Evolutionary conservation across 2,888 invertebrate species (phyloP), one percentile per base, ranked within the genome.

Genomic region (Notodromas monacha): DNA sequence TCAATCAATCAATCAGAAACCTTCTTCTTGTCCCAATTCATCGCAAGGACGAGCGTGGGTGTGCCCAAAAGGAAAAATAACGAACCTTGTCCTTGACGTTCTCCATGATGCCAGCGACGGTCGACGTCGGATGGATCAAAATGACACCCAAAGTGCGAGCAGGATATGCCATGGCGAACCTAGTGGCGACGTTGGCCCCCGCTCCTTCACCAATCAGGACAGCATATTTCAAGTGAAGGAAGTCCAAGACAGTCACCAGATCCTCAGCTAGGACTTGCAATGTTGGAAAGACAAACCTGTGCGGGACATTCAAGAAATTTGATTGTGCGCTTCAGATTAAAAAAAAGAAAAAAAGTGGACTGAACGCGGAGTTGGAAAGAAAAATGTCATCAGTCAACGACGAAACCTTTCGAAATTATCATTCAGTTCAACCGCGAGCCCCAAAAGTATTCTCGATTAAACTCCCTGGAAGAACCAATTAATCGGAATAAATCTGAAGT

Each of bases 131-230:
- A 55, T 79, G 76, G 41, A 79, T 68, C 36, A 79, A 57, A 41
- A 73, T 62, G 26, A 76, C 58, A 15, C 76, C 77, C 36, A 74
- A 55, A 29, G 65, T 62, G 27, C 74, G 56, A 12, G 66, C 58
- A 1, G 73, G 68, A 49, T 74, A 67, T 12, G 67, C 67, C 43
- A 76, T 57, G 36, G 73, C 76, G 45, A 74, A 76, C 36, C 77
- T 60, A 3, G 73, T 70, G 32, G 74, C 52, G 30, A 74, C 65
- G 50, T 77, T 76, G 35, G 76, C 76, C 1, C 76, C 76, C 2
- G 74, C 76, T 2, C 77, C 77, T 45, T 76, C 77, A 2, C 76
- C 77, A 30, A 77, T 51, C 1, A 73, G 70, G 31, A 77, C 67
- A 8, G 72, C 72, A 45, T 73, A 67, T 40, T 67, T 66, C 14